Base-by-base conservation (phyloP, 2,113 vertebrate genomes). In the Murina feae region DNA sequence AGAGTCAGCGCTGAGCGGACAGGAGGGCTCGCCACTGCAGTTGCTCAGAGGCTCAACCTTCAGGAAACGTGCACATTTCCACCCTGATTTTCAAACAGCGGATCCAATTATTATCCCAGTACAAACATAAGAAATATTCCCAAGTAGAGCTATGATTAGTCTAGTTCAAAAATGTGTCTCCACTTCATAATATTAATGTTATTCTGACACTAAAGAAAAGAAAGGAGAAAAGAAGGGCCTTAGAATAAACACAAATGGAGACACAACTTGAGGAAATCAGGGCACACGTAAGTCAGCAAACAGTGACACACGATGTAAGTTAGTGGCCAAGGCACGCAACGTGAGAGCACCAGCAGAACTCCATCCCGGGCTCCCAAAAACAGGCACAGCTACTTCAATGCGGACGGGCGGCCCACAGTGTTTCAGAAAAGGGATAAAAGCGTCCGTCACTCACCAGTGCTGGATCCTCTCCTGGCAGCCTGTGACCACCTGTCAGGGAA, bases 401-500 rank as follows among this genome's bases (percentile, higher is more conserved):
- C 12, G 97, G 97, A 51, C 51, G 97, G 79, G 88, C 74, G 95
- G 97, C 32, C 95, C 71, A 93, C 95, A 84, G 93, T 95, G 97
- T 97, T 98, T 97, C 96, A 98, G 53, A 90, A 96, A 95, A 95
- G 84, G 44, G 98, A 97, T 97, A 94, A 97, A 98, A 97, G 63
- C 79, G 25, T 96, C 96, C 97, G 98, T 96, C 96, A 98, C 99
- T 99, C 98, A 99, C 99, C 99, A 99, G 96, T 99, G 99, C 97
- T 99, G 98, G 97, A 99, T 99, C 97, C 98, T 99, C 98, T 98
- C 98, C 95, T 99, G 98, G 98, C 99, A 99, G 98, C 98, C 98
- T 98, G 98, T 98, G 99, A 99, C 99, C 99, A 99, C 99, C 99
- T 99, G 99, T 99, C 98, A 98, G 98, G 95, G 97, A 99, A 98